These are phyloP conservation scores for Neotoxoptera formosana DNA, from an alignment of 1,140 invertebrate species.

Conservation along the genomic window DNA sequence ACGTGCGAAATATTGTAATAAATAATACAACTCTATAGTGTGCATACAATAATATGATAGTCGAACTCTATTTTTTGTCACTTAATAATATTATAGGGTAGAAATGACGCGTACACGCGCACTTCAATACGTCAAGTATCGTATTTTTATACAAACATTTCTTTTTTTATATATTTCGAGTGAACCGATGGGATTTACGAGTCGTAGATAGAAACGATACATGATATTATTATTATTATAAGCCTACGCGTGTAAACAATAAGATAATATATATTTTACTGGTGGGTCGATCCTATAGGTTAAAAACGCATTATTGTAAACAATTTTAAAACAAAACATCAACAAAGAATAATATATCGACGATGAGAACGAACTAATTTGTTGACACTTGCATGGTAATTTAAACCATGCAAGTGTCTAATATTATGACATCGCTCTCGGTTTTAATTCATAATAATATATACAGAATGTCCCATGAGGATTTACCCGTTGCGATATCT, in stretches of 20 bases:
- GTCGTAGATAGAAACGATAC: neutral
- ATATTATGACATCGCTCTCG: neutral
- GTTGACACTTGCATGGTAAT: no score
- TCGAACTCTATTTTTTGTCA: neutral
- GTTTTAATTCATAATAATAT: neutral
- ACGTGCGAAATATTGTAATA: neutral
- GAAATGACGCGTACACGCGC: neutral
- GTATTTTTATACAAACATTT: no score
- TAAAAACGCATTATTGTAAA: neutral
- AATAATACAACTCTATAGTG: neutral
- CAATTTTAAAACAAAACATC: neutral
- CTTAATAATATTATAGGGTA: neutral
- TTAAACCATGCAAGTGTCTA: neutral
- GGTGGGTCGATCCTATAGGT: neutral
- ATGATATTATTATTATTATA: neutral
- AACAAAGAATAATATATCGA: neutral
- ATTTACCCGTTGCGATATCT: no score
- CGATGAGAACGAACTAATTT: neutral
- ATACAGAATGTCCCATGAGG: no score
- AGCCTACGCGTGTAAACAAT: neutral
- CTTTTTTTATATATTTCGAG: neutral
- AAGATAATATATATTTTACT: neutral
- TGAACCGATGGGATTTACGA: neutral
- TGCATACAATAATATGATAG: neutral
- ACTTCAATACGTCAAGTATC: no score